These are phyloP conservation scores for Agrotis segetum DNA, from an alignment of 2,888 invertebrate genomes.

Conservation along the genomic window DNA sequence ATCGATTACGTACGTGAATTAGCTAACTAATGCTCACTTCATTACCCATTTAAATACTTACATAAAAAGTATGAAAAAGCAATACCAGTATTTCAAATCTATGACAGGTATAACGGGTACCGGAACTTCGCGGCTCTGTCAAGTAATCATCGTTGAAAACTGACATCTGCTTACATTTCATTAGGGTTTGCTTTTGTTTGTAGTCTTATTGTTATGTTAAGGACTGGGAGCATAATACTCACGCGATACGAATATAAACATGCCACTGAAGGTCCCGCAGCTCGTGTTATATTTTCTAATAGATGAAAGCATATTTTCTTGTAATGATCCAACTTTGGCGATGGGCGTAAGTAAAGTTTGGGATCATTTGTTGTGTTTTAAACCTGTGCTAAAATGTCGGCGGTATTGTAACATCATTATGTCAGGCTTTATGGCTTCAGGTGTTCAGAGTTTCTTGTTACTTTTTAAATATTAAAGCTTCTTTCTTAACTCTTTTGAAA, in stretches of 20 bases:
- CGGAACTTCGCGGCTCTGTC: conserved; percentile 72
- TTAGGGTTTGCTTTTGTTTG: conserved; percentile 74
- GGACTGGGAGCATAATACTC: conserved; percentile 69
- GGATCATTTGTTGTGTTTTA: conserved; percentile 78
- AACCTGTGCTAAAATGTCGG: conserved; percentile 69
- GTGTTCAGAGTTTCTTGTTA: conserved; percentile 49
- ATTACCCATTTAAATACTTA: conserved; percentile 71
- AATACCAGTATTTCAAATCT: conserved; percentile 80
- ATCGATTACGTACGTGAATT: conserved; percentile 44
- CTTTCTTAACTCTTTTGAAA: conserved; percentile 43
- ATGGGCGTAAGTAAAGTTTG: conserved; percentile 76
- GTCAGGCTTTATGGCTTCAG: conserved; percentile 58
- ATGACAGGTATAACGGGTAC: conserved; percentile 81
- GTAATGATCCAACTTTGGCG: conserved; percentile 87
- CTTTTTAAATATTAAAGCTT: conserved; percentile 48
- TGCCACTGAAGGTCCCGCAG: conserved; percentile 74
- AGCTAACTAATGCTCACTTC: conserved; percentile 65
- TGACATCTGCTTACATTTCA: conserved; percentile 69
- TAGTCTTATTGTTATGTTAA: conserved; percentile 58
- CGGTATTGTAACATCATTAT: conserved; percentile 62
- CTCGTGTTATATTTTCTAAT: conserved; percentile 84
- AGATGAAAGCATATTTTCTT: conserved; percentile 87
- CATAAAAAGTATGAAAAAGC: conserved; percentile 67
- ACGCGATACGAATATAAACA: conserved; percentile 85
- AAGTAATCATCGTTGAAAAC: conserved; percentile 64